phyloP scores from a whole-genome alignment of 2,888 invertebrate genomes.

The Lathronympha strigana region DNA sequence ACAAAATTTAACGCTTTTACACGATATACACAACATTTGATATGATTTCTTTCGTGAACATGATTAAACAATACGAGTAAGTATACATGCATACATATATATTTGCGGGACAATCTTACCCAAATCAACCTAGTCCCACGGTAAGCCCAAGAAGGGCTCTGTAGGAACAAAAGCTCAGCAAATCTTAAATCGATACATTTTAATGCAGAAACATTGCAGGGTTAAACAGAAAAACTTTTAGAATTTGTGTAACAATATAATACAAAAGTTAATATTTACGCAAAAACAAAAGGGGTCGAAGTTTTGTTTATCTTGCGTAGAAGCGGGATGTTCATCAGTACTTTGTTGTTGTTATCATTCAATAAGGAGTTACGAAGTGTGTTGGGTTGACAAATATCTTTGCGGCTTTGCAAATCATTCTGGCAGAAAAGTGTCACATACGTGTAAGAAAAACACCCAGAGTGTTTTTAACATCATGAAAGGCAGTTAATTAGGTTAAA shows the following conservation, averaged over 20 bases:
- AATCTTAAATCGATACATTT: background rate
- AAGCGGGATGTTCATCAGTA: constrained; percentile 12
- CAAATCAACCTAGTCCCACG: too few relatives aligned
- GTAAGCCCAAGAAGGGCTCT: too few relatives aligned
- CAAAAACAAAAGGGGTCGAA: background rate
- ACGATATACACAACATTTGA: too few relatives aligned
- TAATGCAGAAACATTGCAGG: background rate
- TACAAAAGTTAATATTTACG: constrained; percentile 1
- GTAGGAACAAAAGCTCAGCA: background rate
- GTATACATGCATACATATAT: too few relatives aligned
- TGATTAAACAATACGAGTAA: too few relatives aligned
- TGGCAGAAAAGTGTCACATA: background rate
- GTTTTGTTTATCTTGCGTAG: constrained; percentile 17
- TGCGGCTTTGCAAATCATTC: background rate
- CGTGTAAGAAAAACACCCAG: too few relatives aligned
- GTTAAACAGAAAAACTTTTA: background rate
- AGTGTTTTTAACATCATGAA: background rate
- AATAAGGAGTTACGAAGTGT: constrained; percentile 18
- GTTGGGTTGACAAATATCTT: background rate
- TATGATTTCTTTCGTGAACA: too few relatives aligned
- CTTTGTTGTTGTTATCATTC: constrained; percentile 31
- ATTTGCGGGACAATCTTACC: too few relatives aligned
- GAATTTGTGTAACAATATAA: background rate
- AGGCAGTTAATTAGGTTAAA: too few relatives aligned
- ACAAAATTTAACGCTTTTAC: too few relatives aligned